Conservation (phyloP, 2,113 vertebrate species). For the Calidris pugnax region DNA sequence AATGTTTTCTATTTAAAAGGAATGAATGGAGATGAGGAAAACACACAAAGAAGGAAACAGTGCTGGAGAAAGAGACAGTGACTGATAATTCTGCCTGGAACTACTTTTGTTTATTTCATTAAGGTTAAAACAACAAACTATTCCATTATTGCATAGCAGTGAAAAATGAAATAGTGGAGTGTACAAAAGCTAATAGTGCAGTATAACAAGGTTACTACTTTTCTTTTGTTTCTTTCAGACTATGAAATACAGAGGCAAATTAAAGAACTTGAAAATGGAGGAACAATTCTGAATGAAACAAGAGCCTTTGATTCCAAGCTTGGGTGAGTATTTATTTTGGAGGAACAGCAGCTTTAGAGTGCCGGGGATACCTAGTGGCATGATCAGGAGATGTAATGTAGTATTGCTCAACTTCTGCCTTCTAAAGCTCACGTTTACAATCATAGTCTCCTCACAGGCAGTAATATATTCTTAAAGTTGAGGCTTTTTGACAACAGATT, state of each 20-base stretch:
- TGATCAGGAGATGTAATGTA: neutral
- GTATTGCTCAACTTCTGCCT: neutral
- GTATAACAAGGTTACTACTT: constrained; percentile 4
- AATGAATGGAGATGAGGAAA: neutral
- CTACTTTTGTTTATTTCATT: constrained; percentile 37
- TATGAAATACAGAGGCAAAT: constrained; percentile 97
- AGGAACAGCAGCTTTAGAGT: neutral
- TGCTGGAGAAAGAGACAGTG: neutral
- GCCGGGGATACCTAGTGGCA: neutral
- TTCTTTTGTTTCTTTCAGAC: constrained; percentile 78
- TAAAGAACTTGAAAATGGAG: constrained; percentile 83
- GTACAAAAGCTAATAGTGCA: neutral
- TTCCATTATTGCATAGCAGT: constrained; percentile 5
- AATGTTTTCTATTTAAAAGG: neutral
- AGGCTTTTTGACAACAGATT: neutral
- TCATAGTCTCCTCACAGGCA: neutral
- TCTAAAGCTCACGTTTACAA: neutral
- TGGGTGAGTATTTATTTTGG: constrained; percentile 81
- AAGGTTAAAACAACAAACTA: constrained; percentile 16
- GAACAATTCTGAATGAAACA: constrained; percentile 90
- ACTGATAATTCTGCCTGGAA: neutral
- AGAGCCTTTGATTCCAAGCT: constrained; percentile 90
- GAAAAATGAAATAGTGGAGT: constrained; percentile 36
- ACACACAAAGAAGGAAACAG: neutral
- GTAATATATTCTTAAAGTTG: neutral